phyloP scores from a whole-genome alignment of 2,888 invertebrate species.

The Coelinius sp. region DNA sequence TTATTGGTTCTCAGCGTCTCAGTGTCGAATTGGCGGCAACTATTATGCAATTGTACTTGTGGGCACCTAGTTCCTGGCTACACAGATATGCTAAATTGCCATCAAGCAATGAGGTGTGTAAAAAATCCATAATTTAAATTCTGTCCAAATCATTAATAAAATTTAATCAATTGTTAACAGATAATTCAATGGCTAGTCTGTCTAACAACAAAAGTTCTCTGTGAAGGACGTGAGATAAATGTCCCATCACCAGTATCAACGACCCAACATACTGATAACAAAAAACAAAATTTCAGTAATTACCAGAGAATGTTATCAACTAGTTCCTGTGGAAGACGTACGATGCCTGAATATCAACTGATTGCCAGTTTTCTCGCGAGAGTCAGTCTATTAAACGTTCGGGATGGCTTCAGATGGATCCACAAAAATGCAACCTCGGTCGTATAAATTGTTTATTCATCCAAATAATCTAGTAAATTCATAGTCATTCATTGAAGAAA shows the following conservation, averaged over 20 bases:
- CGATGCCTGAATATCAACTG: constrained; percentile 80
- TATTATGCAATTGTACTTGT: constrained; percentile 80
- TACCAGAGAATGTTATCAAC: constrained; percentile 56
- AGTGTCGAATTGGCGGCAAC: constrained; percentile 82
- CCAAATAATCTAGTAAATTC: neutral
- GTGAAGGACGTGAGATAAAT: constrained; percentile 73
- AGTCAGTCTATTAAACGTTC: constrained; percentile 76
- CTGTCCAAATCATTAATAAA: neutral
- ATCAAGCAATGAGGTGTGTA: constrained; percentile 75
- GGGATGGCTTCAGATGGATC: constrained; percentile 78
- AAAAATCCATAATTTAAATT: neutral
- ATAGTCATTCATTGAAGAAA: neutral
- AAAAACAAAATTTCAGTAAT: constrained; percentile 32
- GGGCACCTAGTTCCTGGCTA: constrained; percentile 83
- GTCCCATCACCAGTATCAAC: constrained; percentile 38
- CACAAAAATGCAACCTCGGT: constrained; percentile 66
- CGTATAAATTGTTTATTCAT: neutral
- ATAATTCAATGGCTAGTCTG: constrained; percentile 83
- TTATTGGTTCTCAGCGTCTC: constrained; percentile 70
- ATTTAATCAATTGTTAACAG: constrained; percentile 65
- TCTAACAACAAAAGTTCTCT: constrained; percentile 82
- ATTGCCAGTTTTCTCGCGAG: constrained; percentile 80
- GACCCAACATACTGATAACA: constrained; percentile 31
- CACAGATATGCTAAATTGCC: constrained; percentile 73
- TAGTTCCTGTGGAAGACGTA: constrained; percentile 73